A percentile compares a stretch with the other conserved stretches of the same genome.
These are phyloP conservation scores for Cosmopolites sordidus DNA, from an alignment of 2,888 invertebrate genomes.

Conservation along the genomic window DNA sequence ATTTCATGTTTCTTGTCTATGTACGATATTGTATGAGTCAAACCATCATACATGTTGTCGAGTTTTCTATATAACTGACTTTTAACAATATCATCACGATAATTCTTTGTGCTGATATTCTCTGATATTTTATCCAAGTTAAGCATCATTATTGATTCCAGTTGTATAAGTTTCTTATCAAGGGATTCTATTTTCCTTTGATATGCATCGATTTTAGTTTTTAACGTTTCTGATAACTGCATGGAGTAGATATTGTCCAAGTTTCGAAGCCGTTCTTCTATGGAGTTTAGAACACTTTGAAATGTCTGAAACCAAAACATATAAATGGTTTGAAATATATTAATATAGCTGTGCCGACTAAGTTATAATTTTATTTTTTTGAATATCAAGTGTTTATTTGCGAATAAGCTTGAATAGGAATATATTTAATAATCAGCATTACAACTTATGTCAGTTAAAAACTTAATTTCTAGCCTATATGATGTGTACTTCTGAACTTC, in stretches of 20 bases:
- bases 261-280: slow-evolving; percentile 45
- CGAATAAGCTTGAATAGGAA: too few species aligned
- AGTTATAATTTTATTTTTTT: too few species aligned
- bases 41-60: slow-evolving; percentile 47
- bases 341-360: too few species aligned
- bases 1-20: slow-evolving; percentile 46
- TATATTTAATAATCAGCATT: too few species aligned
- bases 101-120: slow-evolving; percentile 46
- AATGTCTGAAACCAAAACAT: slow-evolving; percentile 42
- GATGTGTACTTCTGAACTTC: too few species aligned
- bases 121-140: slow-evolving; percentile 46
- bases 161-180: slow-evolving; percentile 42
- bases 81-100: slow-evolving; percentile 46
- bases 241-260: slow-evolving; percentile 44
- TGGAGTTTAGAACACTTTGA: slow-evolving; percentile 42
- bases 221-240: slow-evolving; percentile 43
- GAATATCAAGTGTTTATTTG: too few species aligned
- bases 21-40: slow-evolving; percentile 45
- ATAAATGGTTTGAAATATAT: too few species aligned
- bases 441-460: too few species aligned
- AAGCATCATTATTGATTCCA: slow-evolving; percentile 44
- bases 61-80: slow-evolving; percentile 47
- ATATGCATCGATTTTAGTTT: slow-evolving; percentile 48
- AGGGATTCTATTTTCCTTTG: slow-evolving; percentile 48
- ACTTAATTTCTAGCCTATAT: too few species aligned